phyloP scores from a whole-genome alignment of 2,113 vertebrate species.

The Rousettus leschenaultii region DNA sequence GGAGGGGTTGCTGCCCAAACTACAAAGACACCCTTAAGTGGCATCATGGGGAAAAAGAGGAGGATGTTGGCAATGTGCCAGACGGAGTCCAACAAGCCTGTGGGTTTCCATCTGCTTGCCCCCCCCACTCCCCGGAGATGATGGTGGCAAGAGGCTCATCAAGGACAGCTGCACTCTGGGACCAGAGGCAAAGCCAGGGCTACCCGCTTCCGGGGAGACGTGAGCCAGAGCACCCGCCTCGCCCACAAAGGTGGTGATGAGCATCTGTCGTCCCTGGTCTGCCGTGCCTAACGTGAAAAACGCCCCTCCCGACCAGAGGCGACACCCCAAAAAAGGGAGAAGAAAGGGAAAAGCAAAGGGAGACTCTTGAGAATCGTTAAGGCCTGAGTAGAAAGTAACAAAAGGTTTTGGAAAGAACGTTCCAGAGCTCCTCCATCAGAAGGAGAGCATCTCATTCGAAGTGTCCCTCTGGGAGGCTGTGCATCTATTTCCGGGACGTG shows the following conservation, averaged over 20 bases:
- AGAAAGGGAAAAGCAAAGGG: not conserved
- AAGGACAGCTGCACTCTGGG: not conserved
- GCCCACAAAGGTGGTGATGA: rapidly evolving
- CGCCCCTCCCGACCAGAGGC: rapidly evolving
- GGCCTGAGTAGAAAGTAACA: not conserved
- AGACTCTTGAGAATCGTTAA: not conserved
- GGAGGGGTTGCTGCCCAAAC: not conserved
- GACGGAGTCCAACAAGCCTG: not conserved
- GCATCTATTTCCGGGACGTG: not conserved
- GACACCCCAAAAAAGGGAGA: too few species aligned
- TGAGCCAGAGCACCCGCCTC: rapidly evolving
- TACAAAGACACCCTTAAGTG: not conserved
- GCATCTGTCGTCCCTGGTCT: rapidly evolving
- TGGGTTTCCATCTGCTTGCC: not conserved
- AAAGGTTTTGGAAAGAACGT: not conserved
- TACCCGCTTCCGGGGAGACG: rapidly evolving
- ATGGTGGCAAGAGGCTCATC: not conserved
- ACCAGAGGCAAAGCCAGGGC: not conserved
- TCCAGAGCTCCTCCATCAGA: not conserved
- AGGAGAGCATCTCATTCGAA: not conserved
- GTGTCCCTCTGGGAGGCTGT: too few species aligned
- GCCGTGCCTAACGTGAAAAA: too few species aligned
- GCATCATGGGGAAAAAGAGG: not conserved
- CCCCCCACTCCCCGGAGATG: not conserved
- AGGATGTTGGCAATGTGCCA: not conserved